A percentile compares a stretch with the other conserved stretches of the same genome.
phyloP scores from a whole-genome alignment of 2,797 vertebrate species.

The Sebastes baramenuke region DNA sequence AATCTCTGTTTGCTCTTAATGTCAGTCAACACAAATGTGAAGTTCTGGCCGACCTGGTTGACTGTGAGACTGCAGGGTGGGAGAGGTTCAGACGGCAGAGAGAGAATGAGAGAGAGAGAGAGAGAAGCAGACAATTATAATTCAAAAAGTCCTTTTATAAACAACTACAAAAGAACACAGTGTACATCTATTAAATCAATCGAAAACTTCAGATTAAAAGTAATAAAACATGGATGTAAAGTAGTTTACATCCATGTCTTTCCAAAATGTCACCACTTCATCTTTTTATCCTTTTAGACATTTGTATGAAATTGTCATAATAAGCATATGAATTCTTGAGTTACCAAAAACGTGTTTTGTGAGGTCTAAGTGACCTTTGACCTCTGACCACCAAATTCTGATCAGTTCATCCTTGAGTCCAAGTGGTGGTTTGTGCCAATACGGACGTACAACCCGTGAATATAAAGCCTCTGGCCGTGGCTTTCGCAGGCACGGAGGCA shows the following conservation, averaged over 20 bases:
- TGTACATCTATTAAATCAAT: neutral
- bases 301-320: neutral
- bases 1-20: conserved; percentile 78
- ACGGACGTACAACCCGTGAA: neutral
- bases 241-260: neutral
- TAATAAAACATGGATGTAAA: no score
- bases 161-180: neutral
- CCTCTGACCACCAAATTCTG: no score
- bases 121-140: neutral
- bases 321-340: no score
- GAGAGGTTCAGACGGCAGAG: neutral
- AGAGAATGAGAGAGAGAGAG: neutral
- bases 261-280: neutral
- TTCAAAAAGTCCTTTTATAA: neutral
- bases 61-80: conserved; percentile 52
- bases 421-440: neutral
- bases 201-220: no score
- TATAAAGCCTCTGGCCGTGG: no score
- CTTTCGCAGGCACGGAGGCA: no score
- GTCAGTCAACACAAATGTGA: conserved; percentile 79
- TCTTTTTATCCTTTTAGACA: neutral
- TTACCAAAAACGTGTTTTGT: no score
- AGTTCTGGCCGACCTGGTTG: conserved; percentile 74
- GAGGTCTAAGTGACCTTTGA: no score
- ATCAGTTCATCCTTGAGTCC: neutral